Evolutionary conservation across 2,797 vertebrate species (phyloP).

Genomic region (Brotogeris chrysoptera): DNA sequence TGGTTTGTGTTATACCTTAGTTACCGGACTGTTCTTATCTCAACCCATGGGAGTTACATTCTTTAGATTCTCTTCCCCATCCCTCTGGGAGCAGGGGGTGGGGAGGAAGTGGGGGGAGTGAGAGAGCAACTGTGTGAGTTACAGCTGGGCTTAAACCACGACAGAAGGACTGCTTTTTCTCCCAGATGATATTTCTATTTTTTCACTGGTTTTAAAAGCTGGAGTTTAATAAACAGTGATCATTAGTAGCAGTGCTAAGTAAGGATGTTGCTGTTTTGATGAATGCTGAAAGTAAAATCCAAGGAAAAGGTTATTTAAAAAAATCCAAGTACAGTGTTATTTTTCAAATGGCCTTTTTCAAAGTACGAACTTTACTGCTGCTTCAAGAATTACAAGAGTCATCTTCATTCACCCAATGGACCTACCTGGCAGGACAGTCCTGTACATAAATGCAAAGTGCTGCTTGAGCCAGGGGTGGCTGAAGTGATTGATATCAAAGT

Average conservation of each 20-base stretch:
- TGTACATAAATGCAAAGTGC: slow-evolving; percentile 96
- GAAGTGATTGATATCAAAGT: slow-evolving; percentile 94
- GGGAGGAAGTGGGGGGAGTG: too few species aligned
- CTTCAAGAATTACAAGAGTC: background rate
- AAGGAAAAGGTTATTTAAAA: background rate
- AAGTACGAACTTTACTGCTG: background rate
- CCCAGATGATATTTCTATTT: background rate
- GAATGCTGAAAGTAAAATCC: background rate
- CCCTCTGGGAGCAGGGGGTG: too few species aligned
- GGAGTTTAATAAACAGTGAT: background rate
- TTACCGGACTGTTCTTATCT: too few species aligned
- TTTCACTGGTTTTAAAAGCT: background rate
- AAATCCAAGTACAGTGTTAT: background rate
- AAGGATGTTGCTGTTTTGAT: background rate
- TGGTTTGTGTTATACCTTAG: too few species aligned
- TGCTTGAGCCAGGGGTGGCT: slow-evolving; percentile 95
- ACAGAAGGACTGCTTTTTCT: background rate
- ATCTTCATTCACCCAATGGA: background rate
- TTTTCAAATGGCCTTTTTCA: background rate
- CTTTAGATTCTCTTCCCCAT: too few species aligned
- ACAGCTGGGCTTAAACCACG: too few species aligned
- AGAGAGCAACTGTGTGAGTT: too few species aligned
- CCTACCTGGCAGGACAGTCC: slow-evolving; percentile 92
- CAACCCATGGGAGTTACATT: too few species aligned
- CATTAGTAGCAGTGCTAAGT: background rate